Percentiles rank a stretch among this genome's conserved stretches.
These are phyloP conservation scores for Rotaria socialis DNA, from an alignment of 2,888 invertebrate species.

Conservation along the genomic window DNA sequence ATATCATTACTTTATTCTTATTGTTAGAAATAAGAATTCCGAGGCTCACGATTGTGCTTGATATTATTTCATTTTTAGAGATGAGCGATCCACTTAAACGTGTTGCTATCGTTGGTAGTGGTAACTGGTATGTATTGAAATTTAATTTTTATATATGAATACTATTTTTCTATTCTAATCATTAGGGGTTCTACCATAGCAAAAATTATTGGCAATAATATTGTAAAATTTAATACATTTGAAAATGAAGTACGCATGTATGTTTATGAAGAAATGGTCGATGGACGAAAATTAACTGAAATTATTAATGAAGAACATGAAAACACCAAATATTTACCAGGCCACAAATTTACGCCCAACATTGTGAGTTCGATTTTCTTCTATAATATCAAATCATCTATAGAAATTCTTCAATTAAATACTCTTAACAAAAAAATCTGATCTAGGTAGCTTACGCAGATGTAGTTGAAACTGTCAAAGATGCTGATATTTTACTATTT, in stretches of 20 bases:
- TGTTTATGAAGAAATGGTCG: slow-evolving; percentile 84
- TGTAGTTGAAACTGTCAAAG: slow-evolving; percentile 79
- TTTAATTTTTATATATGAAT: too few species aligned
- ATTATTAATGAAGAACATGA: slow-evolving; percentile 95
- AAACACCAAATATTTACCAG: slow-evolving; percentile 95
- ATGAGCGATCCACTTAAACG: too few species aligned
- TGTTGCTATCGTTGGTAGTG: too few species aligned
- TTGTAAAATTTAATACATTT: slow-evolving; percentile 72
- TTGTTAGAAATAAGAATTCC: too few species aligned
- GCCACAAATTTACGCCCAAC: slow-evolving; percentile 82
- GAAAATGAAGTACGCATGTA: slow-evolving; percentile 75
- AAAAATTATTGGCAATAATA: slow-evolving; percentile 90
- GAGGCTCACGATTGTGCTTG: too few species aligned
- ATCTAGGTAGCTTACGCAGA: slow-evolving; percentile 83
- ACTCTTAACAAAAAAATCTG: background rate
- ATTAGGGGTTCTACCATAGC: slow-evolving; percentile 71
- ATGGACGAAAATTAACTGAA: slow-evolving; percentile 93
- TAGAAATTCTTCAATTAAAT: background rate
- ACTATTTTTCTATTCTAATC: too few species aligned
- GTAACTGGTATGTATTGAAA: too few species aligned
- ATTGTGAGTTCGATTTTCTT: slow-evolving; percentile 65
- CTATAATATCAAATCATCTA: too few species aligned
- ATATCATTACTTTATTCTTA: too few species aligned
- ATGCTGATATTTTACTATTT: slow-evolving; percentile 88
- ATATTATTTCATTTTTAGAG: too few species aligned